A percentile compares a stretch with the other conserved stretches of the same genome.
phyloP scores from a whole-genome alignment of 2,888 invertebrate species.

The Lomographa bimaculata region DNA sequence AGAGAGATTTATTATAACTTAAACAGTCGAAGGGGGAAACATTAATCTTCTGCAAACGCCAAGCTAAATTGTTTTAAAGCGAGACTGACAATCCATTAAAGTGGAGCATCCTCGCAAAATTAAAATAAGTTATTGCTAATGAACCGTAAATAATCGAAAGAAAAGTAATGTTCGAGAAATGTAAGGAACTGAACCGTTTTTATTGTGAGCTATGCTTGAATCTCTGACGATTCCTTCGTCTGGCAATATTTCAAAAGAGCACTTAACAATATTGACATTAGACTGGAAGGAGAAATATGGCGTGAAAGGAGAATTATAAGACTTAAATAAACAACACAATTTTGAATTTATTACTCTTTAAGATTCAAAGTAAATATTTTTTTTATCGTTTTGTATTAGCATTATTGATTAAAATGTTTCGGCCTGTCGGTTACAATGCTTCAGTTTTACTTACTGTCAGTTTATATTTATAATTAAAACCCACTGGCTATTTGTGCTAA shows the following conservation, averaged over 20 bases:
- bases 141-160: conserved; percentile 60
- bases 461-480: too few relatives aligned
- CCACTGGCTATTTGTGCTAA: too few relatives aligned
- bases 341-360: conserved; percentile 18
- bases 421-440: too few relatives aligned
- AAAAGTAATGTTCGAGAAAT: conserved; percentile 43
- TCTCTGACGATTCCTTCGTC: conserved; percentile 35
- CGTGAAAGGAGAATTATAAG: conserved; percentile 30
- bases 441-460: too few relatives aligned
- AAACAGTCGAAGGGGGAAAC: conserved; percentile 48
- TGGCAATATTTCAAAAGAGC: conserved; percentile 70
- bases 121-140: conserved; percentile 62
- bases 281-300: conserved; percentile 29
- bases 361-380: conserved; percentile 13
- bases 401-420: too few relatives aligned
- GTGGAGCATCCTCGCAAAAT: conserved; percentile 48
- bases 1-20: conserved; percentile 61
- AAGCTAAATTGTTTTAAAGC: conserved; percentile 63
- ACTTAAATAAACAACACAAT: conserved; percentile 15
- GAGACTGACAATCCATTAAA: conserved; percentile 61
- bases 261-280: conserved; percentile 49
- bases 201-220: conserved; percentile 42
- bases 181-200: conserved; percentile 46
- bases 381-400: too few relatives aligned
- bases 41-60: conserved; percentile 61